Conservation (phyloP, 2,888 invertebrate genomes). For the Watsonalla cultraria region DNA sequence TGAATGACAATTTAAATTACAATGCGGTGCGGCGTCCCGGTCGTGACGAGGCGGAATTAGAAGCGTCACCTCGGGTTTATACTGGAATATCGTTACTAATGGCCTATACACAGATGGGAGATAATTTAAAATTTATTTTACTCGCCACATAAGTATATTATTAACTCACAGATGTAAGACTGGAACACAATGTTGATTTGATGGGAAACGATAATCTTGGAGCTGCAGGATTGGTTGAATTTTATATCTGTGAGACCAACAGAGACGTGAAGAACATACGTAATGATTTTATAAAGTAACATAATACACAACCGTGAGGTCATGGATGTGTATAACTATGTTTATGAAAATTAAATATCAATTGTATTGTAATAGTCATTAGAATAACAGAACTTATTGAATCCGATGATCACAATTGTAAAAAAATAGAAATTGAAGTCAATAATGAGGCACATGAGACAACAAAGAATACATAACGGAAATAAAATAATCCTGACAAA, state of each 20-base stretch:
- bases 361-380: neutral
- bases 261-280: too few relatives aligned
- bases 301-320: too few relatives aligned
- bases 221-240: too few relatives aligned
- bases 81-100: conserved; percentile 43
- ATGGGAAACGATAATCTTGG: too few relatives aligned
- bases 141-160: neutral
- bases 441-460: conserved; percentile 52
- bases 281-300: too few relatives aligned
- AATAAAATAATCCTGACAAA: conserved; percentile 77
- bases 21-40: conserved; percentile 64
- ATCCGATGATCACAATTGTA: conserved; percentile 3
- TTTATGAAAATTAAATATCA: too few relatives aligned
- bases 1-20: conserved; percentile 73
- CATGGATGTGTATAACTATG: too few relatives aligned
- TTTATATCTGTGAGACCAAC: too few relatives aligned
- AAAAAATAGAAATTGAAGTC: conserved; percentile 21
- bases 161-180: neutral
- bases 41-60: conserved; percentile 56
- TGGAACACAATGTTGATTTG: too few relatives aligned
- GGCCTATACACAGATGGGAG: conserved; percentile 19
- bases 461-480: conserved; percentile 66
- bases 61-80: conserved; percentile 42
- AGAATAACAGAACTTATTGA: conserved; percentile 11
- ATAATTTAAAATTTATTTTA: conserved; percentile 10